Evolutionary conservation across 2,888 invertebrate species (phyloP), one percentile per base, ranked within the genome.

Genomic region (Anaspis maculata): DNA sequence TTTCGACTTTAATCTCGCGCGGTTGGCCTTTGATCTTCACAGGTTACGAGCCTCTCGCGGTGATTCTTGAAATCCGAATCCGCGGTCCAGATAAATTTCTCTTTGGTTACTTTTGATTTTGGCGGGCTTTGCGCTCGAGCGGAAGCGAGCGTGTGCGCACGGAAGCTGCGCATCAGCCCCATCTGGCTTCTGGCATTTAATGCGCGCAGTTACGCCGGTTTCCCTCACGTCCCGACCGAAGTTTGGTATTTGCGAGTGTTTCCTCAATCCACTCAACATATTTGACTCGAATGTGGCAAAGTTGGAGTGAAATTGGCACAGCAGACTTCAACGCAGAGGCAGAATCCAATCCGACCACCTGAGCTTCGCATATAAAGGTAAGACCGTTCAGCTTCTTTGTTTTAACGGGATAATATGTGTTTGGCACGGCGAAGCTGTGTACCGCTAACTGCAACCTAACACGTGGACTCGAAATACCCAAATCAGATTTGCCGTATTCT

Each of bases 261-360:
- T 52, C 46, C 35, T 42, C 24, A 44, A 44, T 41, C 10, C 37
- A 47, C 38, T 39, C 30, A 49, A 43, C 43, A 47, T 48, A 52
- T 49, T 53, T 48, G 45, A 54, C 50, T 55, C 57, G 57, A 57
- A 57, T 57, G 57, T 56, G 56, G 55, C 54, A 52, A 45, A 52
- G 49, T 49, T 51, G 41, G 30, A 41, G 45, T 45, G 47, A 37
- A 41, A 46, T 38, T 38, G 37, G 39, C 31, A 39, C 27, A 40
- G 42, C 42, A 38, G 46, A 44, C 39, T 36, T 37, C 37, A 41
- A 44, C 32, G 47, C 34, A 39, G 44, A 39, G 43, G 44, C 47
- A 45, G 34, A 40, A 25, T 39, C 32, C 30, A 47, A 45, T 41
- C 42, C 46, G 39, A 52, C 52, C 27, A 57, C 57, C 48, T 57